Conservation (phyloP, 2,113 vertebrate genomes). For the Chrysemys picta region DNA sequence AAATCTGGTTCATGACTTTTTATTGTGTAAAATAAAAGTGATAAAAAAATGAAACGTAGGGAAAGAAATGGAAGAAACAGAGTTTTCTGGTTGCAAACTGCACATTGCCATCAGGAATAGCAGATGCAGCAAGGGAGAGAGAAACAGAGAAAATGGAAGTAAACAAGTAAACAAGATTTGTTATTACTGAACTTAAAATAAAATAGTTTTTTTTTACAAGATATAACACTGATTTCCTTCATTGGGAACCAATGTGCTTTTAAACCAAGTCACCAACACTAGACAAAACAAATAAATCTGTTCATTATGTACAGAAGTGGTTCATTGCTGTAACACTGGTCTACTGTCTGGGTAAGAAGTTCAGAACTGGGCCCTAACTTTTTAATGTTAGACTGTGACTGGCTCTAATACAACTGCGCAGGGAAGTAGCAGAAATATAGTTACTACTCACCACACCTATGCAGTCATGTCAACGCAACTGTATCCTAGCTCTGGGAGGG, state of each 20-base stretch:
- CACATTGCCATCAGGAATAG: background rate
- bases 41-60: background rate
- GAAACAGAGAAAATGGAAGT: slow-evolving; percentile 37
- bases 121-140: slow-evolving; percentile 39
- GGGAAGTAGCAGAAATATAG: background rate
- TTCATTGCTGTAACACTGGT: slow-evolving; percentile 3
- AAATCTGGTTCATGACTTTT: background rate
- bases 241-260: slow-evolving; percentile 29
- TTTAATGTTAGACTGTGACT: background rate
- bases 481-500: background rate
- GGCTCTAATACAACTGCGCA: background rate
- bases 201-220: background rate
- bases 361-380: background rate
- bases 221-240: slow-evolving; percentile 15
- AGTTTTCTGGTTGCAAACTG: slow-evolving; percentile 22
- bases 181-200: slow-evolving; percentile 12
- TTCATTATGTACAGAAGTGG: background rate
- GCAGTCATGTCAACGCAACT: background rate
- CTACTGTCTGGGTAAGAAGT: background rate
- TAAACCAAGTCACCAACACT: slow-evolving; percentile 12
- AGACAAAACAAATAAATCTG: slow-evolving; percentile 62
- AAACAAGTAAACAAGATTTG: background rate
- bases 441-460: background rate
- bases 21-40: background rate
- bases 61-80: background rate